Conservation (phyloP, 2,797 vertebrate genomes). For the Leucoraja ocellata region DNA sequence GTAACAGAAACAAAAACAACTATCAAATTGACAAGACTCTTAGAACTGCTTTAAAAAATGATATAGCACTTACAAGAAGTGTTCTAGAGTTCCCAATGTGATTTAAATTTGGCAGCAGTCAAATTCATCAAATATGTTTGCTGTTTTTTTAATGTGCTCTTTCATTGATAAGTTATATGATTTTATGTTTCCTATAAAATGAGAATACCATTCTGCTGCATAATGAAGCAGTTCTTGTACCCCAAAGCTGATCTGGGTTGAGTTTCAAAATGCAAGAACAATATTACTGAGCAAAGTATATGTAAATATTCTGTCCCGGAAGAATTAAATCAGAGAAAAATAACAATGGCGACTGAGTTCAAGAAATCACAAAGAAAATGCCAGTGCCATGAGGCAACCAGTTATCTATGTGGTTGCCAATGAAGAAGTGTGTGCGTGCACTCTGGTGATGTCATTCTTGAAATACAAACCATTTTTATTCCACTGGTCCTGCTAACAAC, state of each 20-base stretch:
- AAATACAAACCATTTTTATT: background rate
- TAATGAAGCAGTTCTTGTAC: background rate
- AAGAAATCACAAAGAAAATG: background rate
- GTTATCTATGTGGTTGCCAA: background rate
- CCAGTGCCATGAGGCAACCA: background rate
- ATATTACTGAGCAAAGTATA: background rate
- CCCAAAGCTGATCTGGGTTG: too few relatives aligned
- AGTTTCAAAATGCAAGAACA: background rate
- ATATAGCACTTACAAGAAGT: background rate
- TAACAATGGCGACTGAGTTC: background rate
- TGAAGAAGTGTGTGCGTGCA: background rate
- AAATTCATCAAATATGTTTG: background rate
- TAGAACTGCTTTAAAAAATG: background rate
- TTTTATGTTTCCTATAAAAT: background rate
- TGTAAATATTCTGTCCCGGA: background rate
- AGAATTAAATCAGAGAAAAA: background rate
- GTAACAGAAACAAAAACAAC: background rate
- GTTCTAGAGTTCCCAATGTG: background rate
- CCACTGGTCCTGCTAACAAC: background rate
- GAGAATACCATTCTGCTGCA: background rate
- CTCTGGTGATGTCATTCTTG: background rate
- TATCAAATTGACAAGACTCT: background rate
- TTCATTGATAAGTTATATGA: background rate
- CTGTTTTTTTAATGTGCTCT: background rate
- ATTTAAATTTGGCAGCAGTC: background rate